Conservation (phyloP, 2,797 vertebrate species). For the Pipistrellus kuhlii region DNA sequence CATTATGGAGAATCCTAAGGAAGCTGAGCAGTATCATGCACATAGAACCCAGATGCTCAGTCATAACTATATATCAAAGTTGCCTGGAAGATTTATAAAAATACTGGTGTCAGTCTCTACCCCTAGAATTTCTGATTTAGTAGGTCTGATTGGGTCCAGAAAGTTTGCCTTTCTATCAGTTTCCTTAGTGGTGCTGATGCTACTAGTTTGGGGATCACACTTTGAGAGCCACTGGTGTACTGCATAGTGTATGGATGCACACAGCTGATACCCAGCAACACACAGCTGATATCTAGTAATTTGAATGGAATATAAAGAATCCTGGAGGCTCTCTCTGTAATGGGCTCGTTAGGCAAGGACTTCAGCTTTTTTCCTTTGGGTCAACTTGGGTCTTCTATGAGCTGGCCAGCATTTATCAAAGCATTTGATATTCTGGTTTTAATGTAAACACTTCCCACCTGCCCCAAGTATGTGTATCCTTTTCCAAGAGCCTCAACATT, state of each 20-base stretch:
- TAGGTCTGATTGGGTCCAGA: not conserved
- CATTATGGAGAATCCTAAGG: not conserved
- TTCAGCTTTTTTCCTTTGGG: constrained; percentile 73
- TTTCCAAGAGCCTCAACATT: constrained; percentile 91
- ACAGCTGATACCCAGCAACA: constrained; percentile 39
- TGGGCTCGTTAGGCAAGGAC: not conserved
- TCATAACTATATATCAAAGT: not conserved
- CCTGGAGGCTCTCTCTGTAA: constrained; percentile 23
- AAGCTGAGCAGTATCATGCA: not conserved
- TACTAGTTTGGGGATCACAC: not conserved
- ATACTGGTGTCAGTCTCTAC: not conserved
- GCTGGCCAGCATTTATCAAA: constrained; percentile 86
- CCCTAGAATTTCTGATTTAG: not conserved
- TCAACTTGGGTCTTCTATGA: constrained; percentile 91
- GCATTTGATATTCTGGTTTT: constrained; percentile 89
- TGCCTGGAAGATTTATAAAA: not conserved
- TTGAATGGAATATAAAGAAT: constrained; percentile 78
- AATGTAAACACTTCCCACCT: constrained; percentile 97
- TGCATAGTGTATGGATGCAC: not conserved
- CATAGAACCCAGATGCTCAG: not conserved
- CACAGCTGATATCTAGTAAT: constrained; percentile 56
- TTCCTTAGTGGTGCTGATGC: not conserved
- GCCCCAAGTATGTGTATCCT: constrained; percentile 91
- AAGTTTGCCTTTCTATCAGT: not conserved
- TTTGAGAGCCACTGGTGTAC: not conserved